Conservation (phyloP, 2,888 invertebrate species). For the Cerceris ruficornis region DNA sequence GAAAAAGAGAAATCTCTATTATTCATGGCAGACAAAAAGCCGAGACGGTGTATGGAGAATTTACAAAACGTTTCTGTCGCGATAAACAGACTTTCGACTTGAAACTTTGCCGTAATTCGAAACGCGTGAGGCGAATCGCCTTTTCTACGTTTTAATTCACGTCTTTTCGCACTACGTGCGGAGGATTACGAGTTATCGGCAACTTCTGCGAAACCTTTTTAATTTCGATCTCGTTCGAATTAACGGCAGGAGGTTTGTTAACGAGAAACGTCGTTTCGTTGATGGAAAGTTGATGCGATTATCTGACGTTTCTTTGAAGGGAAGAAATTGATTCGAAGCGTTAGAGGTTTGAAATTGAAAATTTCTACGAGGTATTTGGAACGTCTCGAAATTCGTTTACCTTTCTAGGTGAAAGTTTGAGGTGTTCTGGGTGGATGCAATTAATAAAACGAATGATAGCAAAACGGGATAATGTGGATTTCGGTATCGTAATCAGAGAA, state of each 20-base stretch:
- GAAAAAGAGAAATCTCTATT: constrained; percentile 54
- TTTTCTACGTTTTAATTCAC: neutral
- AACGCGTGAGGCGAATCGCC: neutral
- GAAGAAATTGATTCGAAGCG: neutral
- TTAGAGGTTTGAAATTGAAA: neutral
- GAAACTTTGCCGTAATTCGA: neutral
- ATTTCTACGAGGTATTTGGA: no score
- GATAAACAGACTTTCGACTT: constrained; percentile 39
- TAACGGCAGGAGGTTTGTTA: no score
- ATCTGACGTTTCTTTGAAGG: neutral
- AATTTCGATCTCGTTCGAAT: no score
- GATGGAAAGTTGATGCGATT: neutral
- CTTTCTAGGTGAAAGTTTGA: no score
- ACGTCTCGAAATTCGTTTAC: no score
- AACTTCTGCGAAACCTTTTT: no score
- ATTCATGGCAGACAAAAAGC: constrained; percentile 48
- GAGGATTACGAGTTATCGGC: no score
- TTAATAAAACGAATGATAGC: no score
- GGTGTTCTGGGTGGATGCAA: no score
- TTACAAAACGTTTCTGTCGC: constrained; percentile 32
- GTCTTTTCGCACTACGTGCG: neutral
- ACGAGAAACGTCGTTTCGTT: no score
- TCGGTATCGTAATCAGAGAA: no score
- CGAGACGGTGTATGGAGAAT: constrained; percentile 32
- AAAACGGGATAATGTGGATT: no score